Evolutionary conservation across 2,797 vertebrate species (phyloP).

Genomic region (Lacerta viridis): DNA sequence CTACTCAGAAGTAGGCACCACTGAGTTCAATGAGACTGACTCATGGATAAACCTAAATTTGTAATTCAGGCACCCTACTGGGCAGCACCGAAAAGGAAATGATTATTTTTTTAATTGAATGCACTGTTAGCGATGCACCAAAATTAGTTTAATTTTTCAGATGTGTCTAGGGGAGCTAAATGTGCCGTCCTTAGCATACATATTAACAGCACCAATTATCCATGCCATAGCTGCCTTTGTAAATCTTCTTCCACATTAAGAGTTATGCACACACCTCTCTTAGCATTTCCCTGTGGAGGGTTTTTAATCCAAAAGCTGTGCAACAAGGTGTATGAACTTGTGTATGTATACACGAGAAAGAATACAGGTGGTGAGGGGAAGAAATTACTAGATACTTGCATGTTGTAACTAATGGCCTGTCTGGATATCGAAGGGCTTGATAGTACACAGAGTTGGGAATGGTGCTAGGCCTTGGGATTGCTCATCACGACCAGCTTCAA

Average conservation of each 20-base stretch:
- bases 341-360: neutral
- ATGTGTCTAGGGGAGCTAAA: conserved; percentile 51
- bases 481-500: neutral
- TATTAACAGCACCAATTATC: conserved; percentile 67
- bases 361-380: too few relatives aligned
- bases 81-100: conserved; percentile 60
- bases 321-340: neutral
- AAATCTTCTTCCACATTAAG: conserved; percentile 35
- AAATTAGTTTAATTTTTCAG: conserved; percentile 68
- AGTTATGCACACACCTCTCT: conserved; percentile 47
- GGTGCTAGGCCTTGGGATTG: neutral
- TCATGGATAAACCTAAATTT: conserved; percentile 33
- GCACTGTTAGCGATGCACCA: conserved; percentile 49
- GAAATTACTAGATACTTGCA: neutral
- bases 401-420: neutral
- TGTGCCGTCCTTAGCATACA: neutral
- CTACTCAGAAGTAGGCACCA: too few relatives aligned
- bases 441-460: neutral
- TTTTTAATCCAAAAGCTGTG: conserved; percentile 48
- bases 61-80: conserved; percentile 51
- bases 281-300: conserved; percentile 29
- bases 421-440: neutral
- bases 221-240: conserved; percentile 31
- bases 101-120: conserved; percentile 63
- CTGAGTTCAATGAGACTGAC: too few relatives aligned